Conservation (phyloP, 2,888 invertebrate genomes). For the Drosophila neotestacea region DNA sequence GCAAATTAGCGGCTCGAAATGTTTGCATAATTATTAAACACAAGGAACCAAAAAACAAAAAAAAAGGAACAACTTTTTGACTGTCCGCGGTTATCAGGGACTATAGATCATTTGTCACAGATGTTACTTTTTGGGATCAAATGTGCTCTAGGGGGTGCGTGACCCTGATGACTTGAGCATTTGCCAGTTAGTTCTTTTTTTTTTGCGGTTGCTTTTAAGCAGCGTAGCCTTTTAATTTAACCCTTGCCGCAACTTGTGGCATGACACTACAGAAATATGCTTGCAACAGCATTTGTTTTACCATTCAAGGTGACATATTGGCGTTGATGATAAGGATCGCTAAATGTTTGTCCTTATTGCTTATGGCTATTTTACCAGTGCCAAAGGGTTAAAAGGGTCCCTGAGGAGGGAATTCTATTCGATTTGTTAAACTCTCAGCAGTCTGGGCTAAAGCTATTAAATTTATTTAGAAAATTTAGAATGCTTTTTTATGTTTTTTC, state of each 20-base stretch:
- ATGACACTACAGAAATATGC: conserved; percentile 65
- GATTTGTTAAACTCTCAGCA: conserved; percentile 13
- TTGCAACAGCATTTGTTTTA: conserved; percentile 51
- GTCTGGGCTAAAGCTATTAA: not conserved
- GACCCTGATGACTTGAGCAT: conserved; percentile 70
- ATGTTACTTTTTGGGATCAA: conserved; percentile 70
- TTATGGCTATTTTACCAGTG: conserved; percentile 20
- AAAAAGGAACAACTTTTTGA: conserved; percentile 42
- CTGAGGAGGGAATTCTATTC: not conserved
- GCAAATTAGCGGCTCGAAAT: conserved; percentile 82
- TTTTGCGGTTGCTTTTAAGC: conserved; percentile 72
- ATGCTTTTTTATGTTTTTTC: not conserved
- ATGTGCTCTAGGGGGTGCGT: conserved; percentile 49
- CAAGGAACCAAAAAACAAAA: not conserved
- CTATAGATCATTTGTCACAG: conserved; percentile 83
- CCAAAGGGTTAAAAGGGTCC: conserved; percentile 43
- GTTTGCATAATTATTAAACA: conserved; percentile 75
- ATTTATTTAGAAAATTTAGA: conserved; percentile 3
- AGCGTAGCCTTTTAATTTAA: conserved; percentile 81
- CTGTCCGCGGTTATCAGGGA: conserved; percentile 72
- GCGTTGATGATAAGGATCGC: conserved; percentile 69
- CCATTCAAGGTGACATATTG: conserved; percentile 74
- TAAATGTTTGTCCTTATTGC: conserved; percentile 49
- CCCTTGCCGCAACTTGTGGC: conserved; percentile 71
- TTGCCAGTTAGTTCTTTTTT: conserved; percentile 37